phyloP scores from a whole-genome alignment of 2,797 vertebrate species.

The Atherinosoma microstoma region DNA sequence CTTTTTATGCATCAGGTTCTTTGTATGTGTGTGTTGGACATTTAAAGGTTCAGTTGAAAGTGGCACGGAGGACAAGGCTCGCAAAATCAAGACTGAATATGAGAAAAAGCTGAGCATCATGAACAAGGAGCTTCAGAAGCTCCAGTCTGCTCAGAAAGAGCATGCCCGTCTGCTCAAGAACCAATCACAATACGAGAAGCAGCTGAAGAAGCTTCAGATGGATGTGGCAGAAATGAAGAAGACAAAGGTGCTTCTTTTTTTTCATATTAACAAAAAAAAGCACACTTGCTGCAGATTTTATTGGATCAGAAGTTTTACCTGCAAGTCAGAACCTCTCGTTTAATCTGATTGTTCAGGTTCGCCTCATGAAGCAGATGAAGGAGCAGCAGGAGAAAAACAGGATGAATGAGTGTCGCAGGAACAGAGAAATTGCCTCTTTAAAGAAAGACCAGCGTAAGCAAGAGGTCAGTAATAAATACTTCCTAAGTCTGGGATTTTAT shows the following conservation, averaged over 20 bases:
- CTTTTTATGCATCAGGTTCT: not conserved
- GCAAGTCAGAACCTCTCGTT: not conserved
- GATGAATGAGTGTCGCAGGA: conserved; percentile 92
- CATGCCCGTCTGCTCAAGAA: conserved; percentile 96
- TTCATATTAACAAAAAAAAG: not conserved
- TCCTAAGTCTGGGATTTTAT: not conserved
- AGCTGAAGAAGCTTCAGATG: conserved; percentile 93
- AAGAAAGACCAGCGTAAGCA: conserved; percentile 97
- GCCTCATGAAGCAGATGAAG: conserved; percentile 99
- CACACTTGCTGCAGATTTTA: not conserved
- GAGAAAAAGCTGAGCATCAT: conserved; percentile 95
- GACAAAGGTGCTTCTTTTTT: conserved; percentile 87
- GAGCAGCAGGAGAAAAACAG: conserved; percentile 97
- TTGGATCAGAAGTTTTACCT: not conserved
- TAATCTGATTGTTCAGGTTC: conserved; percentile 82
- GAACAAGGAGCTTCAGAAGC: conserved; percentile 96
- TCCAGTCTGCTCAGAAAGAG: conserved; percentile 95
- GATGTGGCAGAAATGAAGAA: conserved; percentile 98
- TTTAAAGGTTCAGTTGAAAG: conserved; percentile 90
- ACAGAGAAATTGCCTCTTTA: conserved; percentile 92
- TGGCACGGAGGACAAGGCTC: conserved; percentile 93
- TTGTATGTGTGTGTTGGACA: not conserved
- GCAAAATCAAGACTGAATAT: conserved; percentile 94
- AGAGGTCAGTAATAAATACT: conserved; percentile 81
- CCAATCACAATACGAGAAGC: conserved; percentile 97